These are phyloP conservation scores for Alexandromys fortis DNA, from an alignment of 2,113 vertebrate species.

Conservation along the genomic window DNA sequence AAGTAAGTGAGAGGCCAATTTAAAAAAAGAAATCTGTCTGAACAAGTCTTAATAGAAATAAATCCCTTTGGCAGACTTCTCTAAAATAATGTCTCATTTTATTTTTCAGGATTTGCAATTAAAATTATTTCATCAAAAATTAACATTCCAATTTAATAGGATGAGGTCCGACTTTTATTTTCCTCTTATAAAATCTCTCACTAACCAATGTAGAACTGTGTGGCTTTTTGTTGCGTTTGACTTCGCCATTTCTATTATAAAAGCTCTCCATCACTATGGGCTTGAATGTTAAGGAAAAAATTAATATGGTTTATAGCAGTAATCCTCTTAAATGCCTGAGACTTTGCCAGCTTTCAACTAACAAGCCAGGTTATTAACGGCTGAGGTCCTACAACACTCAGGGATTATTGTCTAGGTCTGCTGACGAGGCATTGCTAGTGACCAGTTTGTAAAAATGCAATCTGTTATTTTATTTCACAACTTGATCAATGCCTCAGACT, in stretches of 20 bases:
- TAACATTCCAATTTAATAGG: conserved; percentile 74
- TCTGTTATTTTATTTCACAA: conserved; percentile 84
- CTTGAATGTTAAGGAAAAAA: conserved; percentile 81
- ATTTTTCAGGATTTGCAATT: conserved; percentile 65
- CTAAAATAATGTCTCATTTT: conserved; percentile 66
- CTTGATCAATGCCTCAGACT: conserved; percentile 84
- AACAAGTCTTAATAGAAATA: conserved; percentile 68
- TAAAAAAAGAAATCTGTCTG: conserved; percentile 54
- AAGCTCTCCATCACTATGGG: conserved; percentile 80
- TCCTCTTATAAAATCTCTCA: conserved; percentile 63
- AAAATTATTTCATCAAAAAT: conserved; percentile 75
- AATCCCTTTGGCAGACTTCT: conserved; percentile 45
- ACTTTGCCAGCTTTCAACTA: conserved; percentile 87
- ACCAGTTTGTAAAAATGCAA: conserved; percentile 86
- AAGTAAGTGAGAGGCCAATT: conserved; percentile 41
- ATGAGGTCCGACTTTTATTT: conserved; percentile 62
- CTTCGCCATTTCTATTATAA: conserved; percentile 74
- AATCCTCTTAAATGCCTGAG: conserved; percentile 87
- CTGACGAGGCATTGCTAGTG: conserved; percentile 84
- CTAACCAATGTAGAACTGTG: conserved; percentile 37
- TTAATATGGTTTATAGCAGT: conserved; percentile 85
- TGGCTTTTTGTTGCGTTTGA: conserved; percentile 65
- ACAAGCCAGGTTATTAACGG: conserved; percentile 86
- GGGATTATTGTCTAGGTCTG: conserved; percentile 85
- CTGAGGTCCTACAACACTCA: conserved; percentile 78